Conservation (phyloP, 2,888 invertebrate species). For the Acanthosepion pharaonis region DNA sequence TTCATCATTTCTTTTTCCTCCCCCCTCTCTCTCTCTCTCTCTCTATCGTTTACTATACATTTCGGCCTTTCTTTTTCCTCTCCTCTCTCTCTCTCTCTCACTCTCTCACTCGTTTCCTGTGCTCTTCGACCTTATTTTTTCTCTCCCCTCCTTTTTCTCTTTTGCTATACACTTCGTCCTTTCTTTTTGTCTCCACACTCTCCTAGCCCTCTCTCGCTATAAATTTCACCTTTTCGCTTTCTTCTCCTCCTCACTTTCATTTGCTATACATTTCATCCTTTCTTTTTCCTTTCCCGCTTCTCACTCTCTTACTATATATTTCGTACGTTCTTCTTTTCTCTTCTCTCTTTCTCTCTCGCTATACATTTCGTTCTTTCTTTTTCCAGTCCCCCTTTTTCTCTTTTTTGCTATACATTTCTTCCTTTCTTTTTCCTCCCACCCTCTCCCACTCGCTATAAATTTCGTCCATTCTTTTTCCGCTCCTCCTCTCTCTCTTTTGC, state of each 20-base stretch:
- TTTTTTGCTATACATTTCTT: too few species aligned
- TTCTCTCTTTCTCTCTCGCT: too few species aligned
- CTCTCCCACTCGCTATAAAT: too few species aligned
- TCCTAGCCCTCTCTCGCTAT: neutral
- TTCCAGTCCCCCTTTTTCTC: too few species aligned
- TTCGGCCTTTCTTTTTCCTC: neutral
- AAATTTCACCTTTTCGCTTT: neutral
- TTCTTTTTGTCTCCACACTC: neutral
- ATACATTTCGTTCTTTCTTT: too few species aligned
- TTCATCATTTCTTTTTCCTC: neutral
- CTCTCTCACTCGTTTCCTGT: neutral
- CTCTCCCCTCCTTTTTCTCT: neutral
- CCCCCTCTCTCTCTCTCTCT: neutral
- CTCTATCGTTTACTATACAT: neutral
- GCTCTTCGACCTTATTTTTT: neutral
- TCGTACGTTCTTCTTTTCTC: too few species aligned
- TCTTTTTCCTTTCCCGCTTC: too few species aligned
- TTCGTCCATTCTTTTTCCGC: too few species aligned
- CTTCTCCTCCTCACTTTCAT: neutral
- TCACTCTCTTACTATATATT: too few species aligned
- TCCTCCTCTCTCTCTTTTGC: too few species aligned
- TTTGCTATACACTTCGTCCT: neutral
- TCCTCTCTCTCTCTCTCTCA: neutral
- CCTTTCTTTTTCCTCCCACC: too few species aligned
- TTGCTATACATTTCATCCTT: neutral